A percentile compares a stretch with the other conserved stretches of the same genome.
These are phyloP conservation scores for Mythimna impura DNA, from an alignment of 2,888 invertebrate genomes.

Conservation along the genomic window DNA sequence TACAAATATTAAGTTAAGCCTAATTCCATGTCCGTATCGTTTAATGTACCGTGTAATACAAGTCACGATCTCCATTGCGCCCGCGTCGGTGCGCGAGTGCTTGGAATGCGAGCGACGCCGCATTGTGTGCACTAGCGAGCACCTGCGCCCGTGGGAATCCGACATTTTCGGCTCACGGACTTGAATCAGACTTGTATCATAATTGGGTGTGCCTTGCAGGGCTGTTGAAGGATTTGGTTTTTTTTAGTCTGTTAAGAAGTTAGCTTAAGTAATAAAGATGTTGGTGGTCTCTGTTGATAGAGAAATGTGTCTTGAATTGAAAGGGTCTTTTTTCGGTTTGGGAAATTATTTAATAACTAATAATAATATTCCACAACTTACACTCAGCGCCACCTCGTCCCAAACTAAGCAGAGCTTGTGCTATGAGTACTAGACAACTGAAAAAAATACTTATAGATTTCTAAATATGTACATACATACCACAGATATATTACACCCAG, in stretches of 20 bases:
- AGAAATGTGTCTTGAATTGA: background rate
- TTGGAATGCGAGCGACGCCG: slow-evolving; percentile 74
- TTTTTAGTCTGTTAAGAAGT: slow-evolving; percentile 21
- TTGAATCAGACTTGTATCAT: slow-evolving; percentile 50
- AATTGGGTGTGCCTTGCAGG: slow-evolving; percentile 53
- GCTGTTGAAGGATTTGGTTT: slow-evolving; percentile 32
- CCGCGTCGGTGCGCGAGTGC: slow-evolving; percentile 55
- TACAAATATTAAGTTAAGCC: slow-evolving; percentile 42
- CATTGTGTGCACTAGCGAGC: slow-evolving; percentile 71
- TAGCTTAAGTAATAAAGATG: slow-evolving; percentile 26
- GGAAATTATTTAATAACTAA: too few species aligned
- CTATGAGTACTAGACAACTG: too few species aligned
- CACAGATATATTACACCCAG: too few species aligned
- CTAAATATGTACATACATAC: too few species aligned
- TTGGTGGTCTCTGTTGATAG: slow-evolving; percentile 45
- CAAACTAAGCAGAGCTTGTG: too few species aligned
- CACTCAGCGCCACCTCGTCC: too few species aligned
- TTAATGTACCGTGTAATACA: slow-evolving; percentile 66
- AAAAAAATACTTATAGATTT: too few species aligned
- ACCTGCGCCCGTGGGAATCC: slow-evolving; percentile 77
- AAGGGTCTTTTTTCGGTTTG: background rate
- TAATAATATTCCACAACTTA: too few species aligned
- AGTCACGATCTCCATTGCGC: slow-evolving; percentile 66
- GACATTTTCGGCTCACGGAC: slow-evolving; percentile 70
- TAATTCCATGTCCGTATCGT: slow-evolving; percentile 47